Evolutionary conservation across 2,797 vertebrate genomes (phyloP), one percentile per base, ranked within the genome.

Genomic region (Pelobates cultripes): DNA sequence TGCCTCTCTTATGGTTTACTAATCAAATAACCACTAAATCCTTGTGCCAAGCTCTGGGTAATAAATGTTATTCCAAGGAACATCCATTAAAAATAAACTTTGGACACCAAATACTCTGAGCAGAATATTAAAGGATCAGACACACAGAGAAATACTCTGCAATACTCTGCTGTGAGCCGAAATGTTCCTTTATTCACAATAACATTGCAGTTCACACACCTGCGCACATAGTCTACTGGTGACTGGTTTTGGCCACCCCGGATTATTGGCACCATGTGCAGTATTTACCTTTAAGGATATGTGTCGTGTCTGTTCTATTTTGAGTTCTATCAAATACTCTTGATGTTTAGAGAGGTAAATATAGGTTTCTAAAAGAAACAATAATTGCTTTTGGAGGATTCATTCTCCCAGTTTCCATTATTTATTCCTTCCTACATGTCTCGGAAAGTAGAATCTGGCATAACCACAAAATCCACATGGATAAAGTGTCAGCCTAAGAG

Each of bases 401-500:
- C 43, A 17, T 44, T 7, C 14, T 15, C 12, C 7, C 28, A 15
- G 3, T 63, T 43, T 75, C 1, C 6, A 12, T 10, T 40, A 40
- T 13, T 40, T 2, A 41, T 14, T 13, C 28, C 4, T 73, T 44
- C 42, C 7, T 63, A 71, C 4, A 53, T 53, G 17, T 44, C 17
- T 28, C n/a, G 8, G 61, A 53, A 71, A 47, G 8, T 71, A 2
- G 28, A 42, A 14, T 63, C 42, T 63, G 57, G 42, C 42, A 44
- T 17, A n/a, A 75, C 73, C 73, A 63, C 73, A 63, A 15, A 63
- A 75, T 61, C 73, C 73, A 75, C 73, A 60, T 45, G 5, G 42
- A 55, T 42, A n/a, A 13, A 63, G 43, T 63, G 55, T 64, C 73
- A 45, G 43, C 10, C 28, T 64, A 64, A 60, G 41, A 17, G 55